These are phyloP conservation scores for Lithophane ornitopus DNA, from an alignment of 2,888 invertebrate species.

Conservation along the genomic window DNA sequence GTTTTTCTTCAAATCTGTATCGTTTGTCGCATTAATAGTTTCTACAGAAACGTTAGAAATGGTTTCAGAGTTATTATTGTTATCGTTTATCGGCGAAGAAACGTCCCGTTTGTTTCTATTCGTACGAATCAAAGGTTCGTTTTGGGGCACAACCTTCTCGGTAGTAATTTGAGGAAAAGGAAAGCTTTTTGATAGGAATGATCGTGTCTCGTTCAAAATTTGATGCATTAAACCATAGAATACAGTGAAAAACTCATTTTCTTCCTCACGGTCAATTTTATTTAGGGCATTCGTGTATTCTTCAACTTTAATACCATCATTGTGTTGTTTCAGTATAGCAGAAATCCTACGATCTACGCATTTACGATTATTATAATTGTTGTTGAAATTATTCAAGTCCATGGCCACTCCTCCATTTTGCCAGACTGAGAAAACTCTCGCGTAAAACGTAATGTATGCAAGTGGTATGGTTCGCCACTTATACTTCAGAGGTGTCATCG, in stretches of 20 bases:
- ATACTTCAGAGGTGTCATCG: constrained; percentile 85
- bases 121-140: constrained; percentile 66
- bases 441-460: constrained; percentile 86
- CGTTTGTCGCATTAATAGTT: constrained; percentile 57
- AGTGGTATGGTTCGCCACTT: constrained; percentile 87
- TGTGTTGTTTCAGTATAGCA: constrained; percentile 81
- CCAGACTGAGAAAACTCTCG: constrained; percentile 89
- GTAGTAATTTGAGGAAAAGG: constrained; percentile 54
- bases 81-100: constrained; percentile 35
- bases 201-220: constrained; percentile 76
- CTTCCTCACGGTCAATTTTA: constrained; percentile 76
- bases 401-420: constrained; percentile 89
- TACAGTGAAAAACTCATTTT: constrained; percentile 74
- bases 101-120: constrained; percentile 77
- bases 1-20: constrained; percentile 54
- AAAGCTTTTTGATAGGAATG: constrained; percentile 74
- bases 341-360: constrained; percentile 72
- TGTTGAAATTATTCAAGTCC: constrained; percentile 77
- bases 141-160: constrained; percentile 51
- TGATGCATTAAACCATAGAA: constrained; percentile 74
- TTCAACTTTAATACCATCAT: constrained; percentile 78
- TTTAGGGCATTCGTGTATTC: constrained; percentile 77
- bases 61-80: constrained; percentile 31
- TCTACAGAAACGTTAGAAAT: constrained; percentile 40
- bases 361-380: constrained; percentile 69